A percentile compares a stretch with the other conserved stretches of the same genome.
Conservation (phyloP, 2,113 vertebrate genomes). For the Tupaia tana region DNA sequence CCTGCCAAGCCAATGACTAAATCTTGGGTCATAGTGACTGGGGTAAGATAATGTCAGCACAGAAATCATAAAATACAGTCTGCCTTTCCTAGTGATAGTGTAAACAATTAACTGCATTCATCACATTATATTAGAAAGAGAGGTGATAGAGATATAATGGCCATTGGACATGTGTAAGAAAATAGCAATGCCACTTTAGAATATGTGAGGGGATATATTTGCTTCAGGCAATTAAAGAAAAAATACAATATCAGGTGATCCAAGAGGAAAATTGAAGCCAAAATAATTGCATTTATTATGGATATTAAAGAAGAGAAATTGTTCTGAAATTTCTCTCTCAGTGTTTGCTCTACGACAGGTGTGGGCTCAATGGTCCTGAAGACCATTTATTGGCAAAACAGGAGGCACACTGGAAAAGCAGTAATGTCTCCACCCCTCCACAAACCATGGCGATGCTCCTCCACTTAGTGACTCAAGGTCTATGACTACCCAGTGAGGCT, state of each 20-base stretch:
- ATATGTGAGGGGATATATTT: not conserved
- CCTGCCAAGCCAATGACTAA: constrained; percentile 28
- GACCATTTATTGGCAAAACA: not conserved
- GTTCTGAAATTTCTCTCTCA: not conserved
- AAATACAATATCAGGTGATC: not conserved
- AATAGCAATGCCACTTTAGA: not conserved
- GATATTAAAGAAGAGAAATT: not conserved
- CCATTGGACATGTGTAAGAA: not conserved
- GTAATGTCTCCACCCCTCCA: not conserved
- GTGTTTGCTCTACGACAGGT: not conserved
- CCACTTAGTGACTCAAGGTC: not conserved
- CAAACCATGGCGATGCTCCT: not conserved
- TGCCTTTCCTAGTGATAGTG: not conserved
- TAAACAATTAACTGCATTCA: not conserved
- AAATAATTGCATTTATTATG: not conserved
- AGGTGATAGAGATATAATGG: not conserved
- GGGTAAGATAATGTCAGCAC: not conserved
- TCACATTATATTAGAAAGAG: not conserved
- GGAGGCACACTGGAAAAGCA: not conserved
- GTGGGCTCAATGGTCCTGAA: not conserved
- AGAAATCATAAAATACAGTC: constrained; percentile 24
- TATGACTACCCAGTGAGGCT: not conserved
- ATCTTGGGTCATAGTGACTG: constrained; percentile 19
- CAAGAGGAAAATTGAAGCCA: not conserved
- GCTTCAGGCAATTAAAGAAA: not conserved